These are phyloP conservation scores for Physeter macrocephalus DNA, from an alignment of 2,113 vertebrate genomes.

Conservation along the genomic window DNA sequence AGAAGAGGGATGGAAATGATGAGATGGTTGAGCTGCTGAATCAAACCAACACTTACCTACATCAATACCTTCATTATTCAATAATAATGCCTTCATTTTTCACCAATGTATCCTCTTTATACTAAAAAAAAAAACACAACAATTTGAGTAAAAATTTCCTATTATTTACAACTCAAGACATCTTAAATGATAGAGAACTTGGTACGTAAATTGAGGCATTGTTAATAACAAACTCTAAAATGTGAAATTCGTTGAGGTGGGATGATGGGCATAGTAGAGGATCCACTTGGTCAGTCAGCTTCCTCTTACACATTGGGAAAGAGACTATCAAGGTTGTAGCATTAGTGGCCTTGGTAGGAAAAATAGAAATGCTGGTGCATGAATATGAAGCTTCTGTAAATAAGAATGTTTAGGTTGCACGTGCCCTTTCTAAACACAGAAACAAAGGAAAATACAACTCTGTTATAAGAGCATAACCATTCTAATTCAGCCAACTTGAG, in stretches of 20 bases:
- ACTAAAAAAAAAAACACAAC: background rate
- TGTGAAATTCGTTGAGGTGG: background rate
- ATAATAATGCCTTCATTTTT: background rate
- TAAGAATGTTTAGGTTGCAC: background rate
- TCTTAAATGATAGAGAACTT: background rate
- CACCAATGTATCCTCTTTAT: background rate
- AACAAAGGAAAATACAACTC: background rate
- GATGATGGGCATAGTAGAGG: background rate
- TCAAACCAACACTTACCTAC: background rate
- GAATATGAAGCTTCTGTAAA: background rate
- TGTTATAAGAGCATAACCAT: background rate
- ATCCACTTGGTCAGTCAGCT: background rate
- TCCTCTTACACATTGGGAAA: background rate
- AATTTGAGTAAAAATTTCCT: background rate
- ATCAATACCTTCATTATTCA: background rate
- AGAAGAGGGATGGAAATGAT: background rate
- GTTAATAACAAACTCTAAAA: background rate
- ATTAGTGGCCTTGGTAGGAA: background rate
- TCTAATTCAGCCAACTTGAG: background rate
- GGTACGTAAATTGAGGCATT: background rate
- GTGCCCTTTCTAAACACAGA: background rate
- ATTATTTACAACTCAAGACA: background rate
- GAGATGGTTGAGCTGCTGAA: background rate
- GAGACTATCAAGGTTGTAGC: background rate
- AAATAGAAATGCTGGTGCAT: background rate